A percentile compares a stretch with the other conserved stretches of the same genome.
Evolutionary conservation across 64 coral and sea anemone genomes (phyloP).

Genomic region (Stichodactyla helianthus): DNA sequence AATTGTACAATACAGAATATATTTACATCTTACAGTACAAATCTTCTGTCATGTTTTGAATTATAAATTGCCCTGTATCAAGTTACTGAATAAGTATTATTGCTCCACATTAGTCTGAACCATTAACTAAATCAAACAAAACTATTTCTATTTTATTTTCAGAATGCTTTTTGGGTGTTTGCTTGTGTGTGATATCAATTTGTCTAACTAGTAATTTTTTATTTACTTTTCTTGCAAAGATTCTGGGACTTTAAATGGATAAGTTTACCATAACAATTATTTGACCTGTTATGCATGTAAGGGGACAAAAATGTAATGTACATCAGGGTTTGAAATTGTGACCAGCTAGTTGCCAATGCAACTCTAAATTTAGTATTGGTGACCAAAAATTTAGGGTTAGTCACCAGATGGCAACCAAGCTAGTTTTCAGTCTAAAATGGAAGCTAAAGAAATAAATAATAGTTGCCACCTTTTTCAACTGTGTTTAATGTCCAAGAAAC

Average conservation of each 20-base stretch:
- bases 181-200: background rate
- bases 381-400: too few species aligned
- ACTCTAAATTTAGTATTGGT: too few species aligned
- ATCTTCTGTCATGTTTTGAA: background rate
- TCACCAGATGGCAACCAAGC: too few species aligned
- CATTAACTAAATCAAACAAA: background rate
- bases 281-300: too few species aligned
- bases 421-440: too few species aligned
- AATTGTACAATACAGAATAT: background rate
- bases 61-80: background rate
- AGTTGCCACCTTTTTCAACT: too few species aligned
- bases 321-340: too few species aligned
- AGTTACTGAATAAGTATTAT: background rate
- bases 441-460: too few species aligned
- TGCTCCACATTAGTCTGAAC: background rate
- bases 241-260: background rate
- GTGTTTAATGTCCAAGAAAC: too few species aligned
- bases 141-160: background rate
- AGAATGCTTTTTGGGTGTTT: slow-evolving; percentile 2
- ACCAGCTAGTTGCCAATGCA: too few species aligned
- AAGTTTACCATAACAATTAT: background rate
- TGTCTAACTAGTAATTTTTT: background rate
- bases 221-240: background rate
- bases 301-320: too few species aligned
- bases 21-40: background rate